Evolutionary conservation across 2,888 invertebrate species (phyloP).

Genomic region (Cataglyphis altisquamis): DNA sequence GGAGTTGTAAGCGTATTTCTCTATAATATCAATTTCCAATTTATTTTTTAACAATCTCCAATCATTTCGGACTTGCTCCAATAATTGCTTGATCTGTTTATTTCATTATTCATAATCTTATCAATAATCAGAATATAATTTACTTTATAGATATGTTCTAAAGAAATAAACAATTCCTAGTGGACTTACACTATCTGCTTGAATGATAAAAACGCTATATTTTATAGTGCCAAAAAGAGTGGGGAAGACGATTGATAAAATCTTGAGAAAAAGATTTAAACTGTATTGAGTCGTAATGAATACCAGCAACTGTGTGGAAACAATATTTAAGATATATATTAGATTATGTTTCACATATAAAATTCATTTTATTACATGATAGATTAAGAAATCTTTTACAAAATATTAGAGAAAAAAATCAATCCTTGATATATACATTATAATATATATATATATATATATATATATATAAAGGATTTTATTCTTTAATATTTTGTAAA

Average conservation of each 20-base stretch:
- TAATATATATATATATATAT: too few species aligned
- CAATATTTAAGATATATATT: background rate
- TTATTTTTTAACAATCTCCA: conserved; percentile 32
- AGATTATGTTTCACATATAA: background rate
- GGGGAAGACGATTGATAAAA: conserved; percentile 25
- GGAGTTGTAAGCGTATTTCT: conserved; percentile 24
- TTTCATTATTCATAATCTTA: conserved; percentile 19
- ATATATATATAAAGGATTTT: too few species aligned
- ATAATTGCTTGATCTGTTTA: conserved; percentile 39
- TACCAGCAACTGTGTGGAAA: conserved; percentile 32
- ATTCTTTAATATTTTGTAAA: too few species aligned
- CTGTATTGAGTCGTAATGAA: conserved; percentile 36
- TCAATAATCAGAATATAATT: background rate
- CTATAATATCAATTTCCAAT: conserved; percentile 41
- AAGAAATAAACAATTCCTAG: background rate
- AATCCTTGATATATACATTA: background rate
- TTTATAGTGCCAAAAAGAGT: conserved; percentile 15
- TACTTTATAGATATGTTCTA: background rate
- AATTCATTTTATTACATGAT: background rate
- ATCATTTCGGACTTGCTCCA: conserved; percentile 31
- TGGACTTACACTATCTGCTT: conserved; percentile 40
- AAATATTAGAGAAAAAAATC: background rate
- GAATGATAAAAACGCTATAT: conserved; percentile 31
- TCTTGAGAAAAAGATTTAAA: conserved; percentile 7
- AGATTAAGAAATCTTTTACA: background rate